These are phyloP conservation scores for Scleropages formosus DNA, from an alignment of 2,797 vertebrate species.

Conservation along the genomic window DNA sequence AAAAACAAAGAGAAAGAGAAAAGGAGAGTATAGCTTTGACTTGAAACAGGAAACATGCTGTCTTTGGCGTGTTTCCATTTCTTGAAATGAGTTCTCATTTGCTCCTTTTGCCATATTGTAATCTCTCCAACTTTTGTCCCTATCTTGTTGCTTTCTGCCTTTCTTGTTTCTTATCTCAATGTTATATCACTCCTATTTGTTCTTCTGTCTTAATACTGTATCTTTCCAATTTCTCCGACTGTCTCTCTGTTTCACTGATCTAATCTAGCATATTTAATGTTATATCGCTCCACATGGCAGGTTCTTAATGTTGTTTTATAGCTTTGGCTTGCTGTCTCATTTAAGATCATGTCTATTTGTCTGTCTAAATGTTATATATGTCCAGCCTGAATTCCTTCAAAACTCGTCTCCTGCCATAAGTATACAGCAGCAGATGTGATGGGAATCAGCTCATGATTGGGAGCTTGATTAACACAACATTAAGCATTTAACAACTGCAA, in stretches of 20 bases:
- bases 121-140: neutral
- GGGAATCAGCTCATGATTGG: slow-evolving; percentile 52
- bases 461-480: slow-evolving; percentile 54
- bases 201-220: neutral
- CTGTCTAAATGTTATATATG: neutral
- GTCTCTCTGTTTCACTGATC: no score
- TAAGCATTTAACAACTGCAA: slow-evolving; percentile 49
- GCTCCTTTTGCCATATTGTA: neutral
- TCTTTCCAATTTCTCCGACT: neutral
- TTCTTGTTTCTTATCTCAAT: neutral
- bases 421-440: slow-evolving; percentile 53
- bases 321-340: neutral
- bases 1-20: neutral
- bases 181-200: neutral
- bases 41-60: neutral
- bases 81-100: neutral
- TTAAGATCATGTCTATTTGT: neutral
- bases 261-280: no score
- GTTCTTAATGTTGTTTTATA: neutral
- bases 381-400: neutral
- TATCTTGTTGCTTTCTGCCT: neutral
- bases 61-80: neutral
- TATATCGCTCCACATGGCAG: no score
- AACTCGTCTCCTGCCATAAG: slow-evolving; percentile 19
- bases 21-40: neutral